These are phyloP conservation scores for Aricia artaxerxes DNA, from an alignment of 2,888 invertebrate genomes.

Conservation along the genomic window DNA sequence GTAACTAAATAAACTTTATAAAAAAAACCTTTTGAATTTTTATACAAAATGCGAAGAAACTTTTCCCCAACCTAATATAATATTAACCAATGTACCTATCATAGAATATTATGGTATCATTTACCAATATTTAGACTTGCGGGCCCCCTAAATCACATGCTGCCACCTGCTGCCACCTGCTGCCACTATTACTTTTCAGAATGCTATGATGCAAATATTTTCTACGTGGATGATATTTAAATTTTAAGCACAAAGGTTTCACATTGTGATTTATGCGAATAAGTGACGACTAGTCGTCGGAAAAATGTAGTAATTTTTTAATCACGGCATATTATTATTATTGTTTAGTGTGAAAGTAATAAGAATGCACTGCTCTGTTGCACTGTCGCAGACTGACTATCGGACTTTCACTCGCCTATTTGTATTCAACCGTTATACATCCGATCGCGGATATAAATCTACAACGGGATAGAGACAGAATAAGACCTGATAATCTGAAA, in stretches of 20 bases:
- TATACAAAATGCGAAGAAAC: too few species aligned
- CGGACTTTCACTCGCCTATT: slow-evolving; percentile 71
- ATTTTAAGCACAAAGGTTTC: not conserved
- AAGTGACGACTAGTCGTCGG: slow-evolving; percentile 16
- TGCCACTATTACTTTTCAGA: too few species aligned
- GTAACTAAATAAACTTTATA: too few species aligned
- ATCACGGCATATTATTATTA: not conserved
- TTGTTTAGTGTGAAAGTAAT: slow-evolving; percentile 33
- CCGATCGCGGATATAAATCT: slow-evolving; percentile 62
- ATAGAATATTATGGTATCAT: too few species aligned
- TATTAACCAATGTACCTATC: too few species aligned
- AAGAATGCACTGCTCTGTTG: slow-evolving; percentile 22
- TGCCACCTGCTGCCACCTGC: too few species aligned
- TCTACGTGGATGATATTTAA: too few species aligned
- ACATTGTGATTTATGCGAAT: not conserved
- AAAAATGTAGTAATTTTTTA: slow-evolving; percentile 6
- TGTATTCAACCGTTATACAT: slow-evolving; percentile 64
- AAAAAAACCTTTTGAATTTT: too few species aligned
- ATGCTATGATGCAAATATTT: too few species aligned
- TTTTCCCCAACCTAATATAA: too few species aligned
- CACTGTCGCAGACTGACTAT: slow-evolving; percentile 49
- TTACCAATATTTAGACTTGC: too few species aligned
- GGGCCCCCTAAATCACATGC: too few species aligned
- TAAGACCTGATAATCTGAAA: not conserved
- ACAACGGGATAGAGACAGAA: slow-evolving; percentile 25